phyloP scores from a whole-genome alignment of 2,888 invertebrate species.

The Apodemia duryi region DNA sequence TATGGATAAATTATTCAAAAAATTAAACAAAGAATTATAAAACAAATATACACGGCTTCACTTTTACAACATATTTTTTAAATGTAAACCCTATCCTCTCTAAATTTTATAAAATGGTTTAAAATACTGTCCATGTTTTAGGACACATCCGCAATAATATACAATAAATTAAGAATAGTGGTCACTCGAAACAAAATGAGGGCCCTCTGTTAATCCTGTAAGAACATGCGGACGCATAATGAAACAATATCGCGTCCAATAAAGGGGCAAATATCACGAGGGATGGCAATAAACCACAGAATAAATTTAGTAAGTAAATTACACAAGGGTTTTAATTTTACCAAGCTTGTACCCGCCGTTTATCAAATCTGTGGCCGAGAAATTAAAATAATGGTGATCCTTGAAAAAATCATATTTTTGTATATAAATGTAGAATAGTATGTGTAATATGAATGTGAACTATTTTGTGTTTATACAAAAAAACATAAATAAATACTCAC shows the following conservation, averaged over 20 bases:
- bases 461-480: slow-evolving; percentile 17
- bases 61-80: too few species aligned
- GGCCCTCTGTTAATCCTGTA: slow-evolving; percentile 33
- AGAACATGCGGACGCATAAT: slow-evolving; percentile 39
- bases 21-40: too few species aligned
- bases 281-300: slow-evolving; percentile 42
- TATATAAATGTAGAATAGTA: neutral
- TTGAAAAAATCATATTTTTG: neutral
- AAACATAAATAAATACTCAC: too few species aligned
- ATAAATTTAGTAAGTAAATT: slow-evolving; percentile 58
- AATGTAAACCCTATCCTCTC: too few species aligned
- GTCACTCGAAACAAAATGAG: slow-evolving; percentile 17
- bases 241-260: slow-evolving; percentile 51
- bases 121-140: neutral
- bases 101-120: too few species aligned
- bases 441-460: neutral
- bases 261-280: slow-evolving; percentile 47
- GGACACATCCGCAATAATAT: slow-evolving; percentile 14
- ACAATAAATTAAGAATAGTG: slow-evolving; percentile 17
- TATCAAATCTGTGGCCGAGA: slow-evolving; percentile 37
- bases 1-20: too few species aligned
- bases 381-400: slow-evolving; percentile 14
- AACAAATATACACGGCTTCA: too few species aligned
- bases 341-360: slow-evolving; percentile 40
- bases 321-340: slow-evolving; percentile 54